Percentiles rank a stretch among this genome's conserved stretches.
Conservation (phyloP, 2,113 vertebrate species). For the Sapayoa aenigma region DNA sequence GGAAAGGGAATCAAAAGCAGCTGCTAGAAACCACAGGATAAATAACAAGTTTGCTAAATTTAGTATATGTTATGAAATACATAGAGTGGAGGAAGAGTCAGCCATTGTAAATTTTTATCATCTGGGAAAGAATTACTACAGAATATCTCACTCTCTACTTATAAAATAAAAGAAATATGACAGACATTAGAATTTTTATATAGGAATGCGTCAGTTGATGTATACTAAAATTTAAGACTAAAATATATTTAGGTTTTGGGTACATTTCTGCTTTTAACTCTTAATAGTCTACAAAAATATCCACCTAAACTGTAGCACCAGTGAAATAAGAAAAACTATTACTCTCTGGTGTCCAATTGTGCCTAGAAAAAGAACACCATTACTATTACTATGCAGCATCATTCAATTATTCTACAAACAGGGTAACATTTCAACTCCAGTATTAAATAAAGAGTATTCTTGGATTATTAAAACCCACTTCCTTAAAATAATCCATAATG, state of each 20-base stretch:
- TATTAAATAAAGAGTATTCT: background rate
- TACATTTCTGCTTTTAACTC: background rate
- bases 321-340: background rate
- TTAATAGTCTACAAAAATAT: background rate
- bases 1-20: conserved; percentile 50
- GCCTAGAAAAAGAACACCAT: background rate
- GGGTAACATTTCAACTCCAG: background rate
- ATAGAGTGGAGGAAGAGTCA: conserved; percentile 1
- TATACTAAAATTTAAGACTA: background rate
- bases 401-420: background rate
- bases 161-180: background rate
- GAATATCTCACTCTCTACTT: background rate
- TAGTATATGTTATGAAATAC: conserved; percentile 48
- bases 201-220: background rate
- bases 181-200: background rate
- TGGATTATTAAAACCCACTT: background rate
- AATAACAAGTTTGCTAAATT: conserved; percentile 45
- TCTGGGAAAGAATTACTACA: background rate
- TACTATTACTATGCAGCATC: background rate
- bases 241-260: background rate
- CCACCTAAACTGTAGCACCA: background rate
- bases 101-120: background rate
- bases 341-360: background rate
- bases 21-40: conserved; percentile 18
- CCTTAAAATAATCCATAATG: background rate